Base-by-base conservation (phyloP, 2,113 vertebrate species). In the Xiphophorus maculatus region DNA sequence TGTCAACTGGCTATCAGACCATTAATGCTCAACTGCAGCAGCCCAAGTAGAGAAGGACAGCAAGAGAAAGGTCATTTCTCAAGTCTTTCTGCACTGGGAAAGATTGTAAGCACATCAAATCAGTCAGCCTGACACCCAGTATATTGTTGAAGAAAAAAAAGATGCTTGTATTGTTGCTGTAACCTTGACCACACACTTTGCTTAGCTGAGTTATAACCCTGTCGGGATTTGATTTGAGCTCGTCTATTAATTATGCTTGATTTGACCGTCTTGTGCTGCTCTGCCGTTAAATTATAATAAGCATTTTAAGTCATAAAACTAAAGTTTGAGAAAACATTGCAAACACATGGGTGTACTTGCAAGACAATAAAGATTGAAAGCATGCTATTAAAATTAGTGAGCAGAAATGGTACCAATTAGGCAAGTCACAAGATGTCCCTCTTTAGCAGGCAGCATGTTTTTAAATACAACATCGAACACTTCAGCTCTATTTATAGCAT, bases 141-240 rank as follows among this genome's bases (percentile, higher is more conserved):
- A 29, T 51, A 76, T 84, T 81, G 51, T 69, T 27, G 6, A 25
- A 69, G 70, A 69, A 1, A 35, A 60, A 14, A 77, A 73, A 42
- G 35, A 37, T 48, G 33, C 66, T 48, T 17, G 13, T 32, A n/a
- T 5, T 66, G 66, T 71, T 37, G 48, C 6, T 40, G 73, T 89
- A 82, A 89, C 89, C 84, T 87, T 85, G 84, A 87, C 63, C 37
- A 74, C 60, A 64, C 60, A 73, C 62, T 62, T 32, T 32, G 30
- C 58, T 69, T 69, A 66, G 75, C 74, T 79, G 63, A 82, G 69
- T 68, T 62, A 51, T 76, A 74, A 81, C 61, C 22, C 11, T 25
- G 22, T 1, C 29, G 51, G 51, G 51, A 25, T 54, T 32, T 69
- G 4, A 48, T 30, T 25, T 69, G 40, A 35, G 64, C 22, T 58